Evolutionary conservation across 2,113 vertebrate species (phyloP), one percentile per base, ranked within the genome.

Genomic region (Ondatra zibethicus): DNA sequence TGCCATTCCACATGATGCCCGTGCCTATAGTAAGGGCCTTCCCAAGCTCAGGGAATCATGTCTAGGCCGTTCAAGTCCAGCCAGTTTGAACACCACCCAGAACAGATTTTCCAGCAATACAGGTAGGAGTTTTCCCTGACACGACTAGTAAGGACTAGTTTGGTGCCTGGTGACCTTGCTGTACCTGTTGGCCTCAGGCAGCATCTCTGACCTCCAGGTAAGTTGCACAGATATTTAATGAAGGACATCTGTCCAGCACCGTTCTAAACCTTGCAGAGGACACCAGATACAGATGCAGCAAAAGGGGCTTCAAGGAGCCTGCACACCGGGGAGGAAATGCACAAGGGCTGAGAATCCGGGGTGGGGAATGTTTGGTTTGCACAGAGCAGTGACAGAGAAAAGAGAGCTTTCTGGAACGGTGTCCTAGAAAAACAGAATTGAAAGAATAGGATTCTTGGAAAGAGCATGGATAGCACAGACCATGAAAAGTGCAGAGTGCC

Each of bases 61-160:
- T 65, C 3, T 23, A n/a, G 58, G n/a, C 77, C 39, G 12, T 31
- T 91, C n/a, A 27, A 68, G 88, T 76, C 45, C 70, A 95, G 76
- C 65, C 50, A 52, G 31, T 92, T 65, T 92, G 39, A 70, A 3
- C 70, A 70, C 52, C 85, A 50, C 75, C 50, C 23, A n/a, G 68
- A 88, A 92, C 68, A 52, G 42, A 88, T 85, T 88, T 92, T 87
- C 70, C 78, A 89, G 65, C 52, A 66, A 19, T 84, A 47, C 31
- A 76, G n/a, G 61, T 33, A 76, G 61, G 45, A 81, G 9, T 42
- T 92, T 47, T 11, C 65, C 39, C 50, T 96, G 76, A 65, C 23
- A 61, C 45, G n/a, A 95, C 25, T 31, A 55, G 84, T 52, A 52
- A 80, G 47, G 78, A 33, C 42, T 84, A 36, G 61, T 61, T 81